phyloP scores from a whole-genome alignment of 2,797 vertebrate genomes.

The Sparidentex hasta region DNA sequence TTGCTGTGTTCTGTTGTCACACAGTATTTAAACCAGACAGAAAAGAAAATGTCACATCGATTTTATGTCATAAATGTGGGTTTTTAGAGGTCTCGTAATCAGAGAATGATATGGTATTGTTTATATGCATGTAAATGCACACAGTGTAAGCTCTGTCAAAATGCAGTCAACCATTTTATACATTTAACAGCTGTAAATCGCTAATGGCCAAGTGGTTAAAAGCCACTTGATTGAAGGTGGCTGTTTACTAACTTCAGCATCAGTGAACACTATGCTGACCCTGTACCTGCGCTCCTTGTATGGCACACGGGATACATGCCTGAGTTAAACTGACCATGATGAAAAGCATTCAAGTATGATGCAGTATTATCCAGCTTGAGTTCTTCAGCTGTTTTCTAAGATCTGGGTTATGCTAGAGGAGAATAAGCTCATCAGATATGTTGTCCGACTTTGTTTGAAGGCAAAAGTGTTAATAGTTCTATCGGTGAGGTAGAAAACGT shows the following conservation, averaged over 20 bases:
- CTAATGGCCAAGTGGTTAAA: constrained; percentile 40
- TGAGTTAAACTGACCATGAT: not conserved
- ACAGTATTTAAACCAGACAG: not conserved
- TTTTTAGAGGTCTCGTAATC: constrained; percentile 11
- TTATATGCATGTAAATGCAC: constrained; percentile 11
- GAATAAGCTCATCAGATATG: not conserved
- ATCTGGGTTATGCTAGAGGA: not conserved
- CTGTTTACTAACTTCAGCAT: constrained; percentile 11
- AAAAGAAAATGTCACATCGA: not conserved
- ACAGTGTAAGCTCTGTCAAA: constrained; percentile 9
- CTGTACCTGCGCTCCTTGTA: not conserved
- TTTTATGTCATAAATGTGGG: not conserved
- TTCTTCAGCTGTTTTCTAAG: constrained; percentile 13
- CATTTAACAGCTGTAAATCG: constrained; percentile 33
- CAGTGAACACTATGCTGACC: not conserved
- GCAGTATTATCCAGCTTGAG: not conserved
- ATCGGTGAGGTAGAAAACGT: not conserved
- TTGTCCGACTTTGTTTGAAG: too few species aligned
- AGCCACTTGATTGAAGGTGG: constrained; percentile 38
- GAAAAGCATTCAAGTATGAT: not conserved
- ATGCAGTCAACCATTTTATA: constrained; percentile 21
- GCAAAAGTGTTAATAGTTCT: not conserved
- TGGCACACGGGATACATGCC: not conserved
- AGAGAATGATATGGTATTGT: not conserved
- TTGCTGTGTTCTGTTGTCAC: not conserved